Conservation (phyloP, 2,888 invertebrate genomes). For the Diarsia mendica region DNA sequence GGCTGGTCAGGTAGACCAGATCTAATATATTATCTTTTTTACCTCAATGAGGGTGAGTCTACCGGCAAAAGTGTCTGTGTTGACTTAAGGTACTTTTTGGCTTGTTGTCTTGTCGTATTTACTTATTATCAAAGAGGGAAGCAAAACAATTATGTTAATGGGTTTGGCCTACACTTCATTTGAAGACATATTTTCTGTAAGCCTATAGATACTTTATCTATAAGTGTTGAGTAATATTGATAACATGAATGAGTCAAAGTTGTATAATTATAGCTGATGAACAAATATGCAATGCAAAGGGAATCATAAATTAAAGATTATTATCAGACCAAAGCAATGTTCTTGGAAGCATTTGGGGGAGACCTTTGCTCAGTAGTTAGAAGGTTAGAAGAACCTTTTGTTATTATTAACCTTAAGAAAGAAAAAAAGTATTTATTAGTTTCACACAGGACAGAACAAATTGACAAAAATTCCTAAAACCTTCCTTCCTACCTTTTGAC, state of each 20-base stretch:
- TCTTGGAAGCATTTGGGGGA: not conserved
- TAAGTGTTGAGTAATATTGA: constrained; percentile 6
- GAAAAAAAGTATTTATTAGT: too few species aligned
- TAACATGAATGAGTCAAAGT: constrained; percentile 40
- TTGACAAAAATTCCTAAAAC: too few species aligned
- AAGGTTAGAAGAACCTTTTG: not conserved
- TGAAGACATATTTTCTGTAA: not conserved
- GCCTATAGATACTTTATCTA: constrained; percentile 30
- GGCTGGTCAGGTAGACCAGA: not conserved
- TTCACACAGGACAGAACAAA: too few species aligned
- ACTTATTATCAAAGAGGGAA: not conserved
- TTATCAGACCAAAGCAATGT: not conserved
- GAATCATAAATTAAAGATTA: not conserved
- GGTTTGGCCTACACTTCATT: not conserved
- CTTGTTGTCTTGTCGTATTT: too few species aligned
- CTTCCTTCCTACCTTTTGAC: too few species aligned
- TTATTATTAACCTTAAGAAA: too few species aligned
- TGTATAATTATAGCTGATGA: not conserved
- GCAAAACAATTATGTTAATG: not conserved
- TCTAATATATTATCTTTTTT: not conserved
- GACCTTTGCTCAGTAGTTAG: too few species aligned
- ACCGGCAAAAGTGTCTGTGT: too few species aligned
- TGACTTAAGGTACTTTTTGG: too few species aligned
- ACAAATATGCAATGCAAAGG: not conserved
- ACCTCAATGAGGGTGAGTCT: not conserved